A percentile compares a stretch with the other conserved stretches of the same genome.
Conservation (phyloP, 2,888 invertebrate species). For the Flabesymbios commensalis region DNA sequence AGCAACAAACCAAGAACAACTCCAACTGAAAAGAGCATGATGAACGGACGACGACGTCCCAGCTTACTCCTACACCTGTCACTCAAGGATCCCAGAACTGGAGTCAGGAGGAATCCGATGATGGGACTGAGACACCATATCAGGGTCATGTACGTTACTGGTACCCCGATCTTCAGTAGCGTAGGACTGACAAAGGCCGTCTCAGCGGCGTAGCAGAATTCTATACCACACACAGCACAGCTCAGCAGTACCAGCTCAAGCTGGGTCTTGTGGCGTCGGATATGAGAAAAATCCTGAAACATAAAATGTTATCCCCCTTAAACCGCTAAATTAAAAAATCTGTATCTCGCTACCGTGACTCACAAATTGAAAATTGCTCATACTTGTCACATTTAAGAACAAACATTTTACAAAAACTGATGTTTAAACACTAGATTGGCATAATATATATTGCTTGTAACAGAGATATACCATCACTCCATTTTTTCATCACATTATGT, state of each 20-base stretch:
- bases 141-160: constrained; percentile 90
- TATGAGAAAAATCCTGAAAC: constrained; percentile 25
- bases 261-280: constrained; percentile 60
- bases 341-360: too few relatives aligned
- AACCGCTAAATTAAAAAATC: too few relatives aligned
- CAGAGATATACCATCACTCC: too few relatives aligned
- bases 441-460: too few relatives aligned
- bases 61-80: constrained; percentile 81
- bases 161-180: constrained; percentile 84
- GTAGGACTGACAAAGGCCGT: constrained; percentile 97
- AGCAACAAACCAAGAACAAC: constrained; percentile 84
- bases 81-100: constrained; percentile 87
- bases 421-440: too few relatives aligned
- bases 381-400: too few relatives aligned
- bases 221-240: constrained; percentile 95
- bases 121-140: constrained; percentile 95
- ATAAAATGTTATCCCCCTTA: neutral
- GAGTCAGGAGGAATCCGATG: constrained; percentile 92
- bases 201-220: constrained; percentile 96
- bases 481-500: too few relatives aligned
- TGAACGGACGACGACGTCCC: constrained; percentile 90
- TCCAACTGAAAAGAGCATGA: constrained; percentile 83
- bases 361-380: too few relatives aligned
- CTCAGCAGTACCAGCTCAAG: constrained; percentile 77
- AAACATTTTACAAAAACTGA: too few relatives aligned